Base-by-base conservation (phyloP, 2,888 invertebrate genomes). In the Leptarthrus brevirostris region DNA sequence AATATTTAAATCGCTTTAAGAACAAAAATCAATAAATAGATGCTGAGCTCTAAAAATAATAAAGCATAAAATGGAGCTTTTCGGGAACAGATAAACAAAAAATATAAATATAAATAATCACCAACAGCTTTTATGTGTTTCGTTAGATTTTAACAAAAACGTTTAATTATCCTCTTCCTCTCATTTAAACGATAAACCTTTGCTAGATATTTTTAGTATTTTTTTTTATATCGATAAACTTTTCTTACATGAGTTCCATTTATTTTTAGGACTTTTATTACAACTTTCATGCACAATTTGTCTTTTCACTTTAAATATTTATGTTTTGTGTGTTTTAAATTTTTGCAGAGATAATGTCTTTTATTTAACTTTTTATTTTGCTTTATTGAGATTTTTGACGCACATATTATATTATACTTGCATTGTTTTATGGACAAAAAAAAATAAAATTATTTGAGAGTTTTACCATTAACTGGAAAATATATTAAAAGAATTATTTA, bases 21-120 rank as follows among this genome's bases (percentile, higher is more conserved):
- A 64, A 64, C 64, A 64, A 64, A n/a, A 64, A 64, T 64, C 24
- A 44, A 64, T 64, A 64, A 64, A 64, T 64, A 64, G 44, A 64
- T 64, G 24, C 47, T 47, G 58, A 34, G 36, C 58, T 58, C 36
- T 64, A 64, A 64, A 64, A 20, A 49, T 6, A 14, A 44, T 44
- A 44, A 44, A 44, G 16, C 44, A 44, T 14, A 49, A 12, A 16
- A 49, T 12, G 18, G 49, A 18, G 20, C 18, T 18, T 18, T 2
- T 8, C 18, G n/a, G 40, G 58, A 58, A 40, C 26, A 26, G 16
- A n/a, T n/a, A 30, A 30, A 34, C 34, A 58, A 8, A 58, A 58
- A 58, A 36, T 36, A 58, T 58, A 58, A 58, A 34, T 64, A 44
- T 64, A 64, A 64, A 64, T 64, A 64, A 64, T 44, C 47, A 44